These are phyloP conservation scores for Labia minor DNA, from an alignment of 2,888 invertebrate species.

Conservation along the genomic window DNA sequence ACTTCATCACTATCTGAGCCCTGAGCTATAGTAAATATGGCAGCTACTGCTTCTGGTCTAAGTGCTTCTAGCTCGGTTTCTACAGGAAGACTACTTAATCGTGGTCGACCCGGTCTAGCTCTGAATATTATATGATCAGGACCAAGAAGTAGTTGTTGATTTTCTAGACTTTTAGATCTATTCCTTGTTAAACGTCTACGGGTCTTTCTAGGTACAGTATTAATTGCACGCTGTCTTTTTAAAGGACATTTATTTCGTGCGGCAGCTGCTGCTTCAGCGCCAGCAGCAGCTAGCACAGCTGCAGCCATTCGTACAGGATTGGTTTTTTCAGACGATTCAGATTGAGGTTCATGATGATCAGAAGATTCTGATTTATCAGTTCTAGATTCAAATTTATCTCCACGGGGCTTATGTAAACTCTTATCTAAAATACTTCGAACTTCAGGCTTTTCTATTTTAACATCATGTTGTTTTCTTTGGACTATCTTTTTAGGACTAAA, in stretches of 20 bases:
- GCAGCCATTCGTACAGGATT: background rate
- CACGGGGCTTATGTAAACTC: background rate
- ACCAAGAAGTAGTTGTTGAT: background rate
- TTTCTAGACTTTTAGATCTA: background rate
- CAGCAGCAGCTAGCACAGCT: slow-evolving; percentile 1
- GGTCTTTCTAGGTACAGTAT: background rate
- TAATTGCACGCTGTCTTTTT: background rate
- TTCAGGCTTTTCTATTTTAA: slow-evolving; percentile 1
- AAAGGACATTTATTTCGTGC: background rate
- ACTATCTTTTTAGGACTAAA: background rate
- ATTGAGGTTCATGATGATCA: background rate
- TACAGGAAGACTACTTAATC: slow-evolving; percentile 5
- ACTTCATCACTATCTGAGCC: slow-evolving; percentile 4
- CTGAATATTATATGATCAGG: background rate
- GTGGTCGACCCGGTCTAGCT: background rate
- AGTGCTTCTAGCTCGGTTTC: background rate
- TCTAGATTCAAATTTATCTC: background rate
- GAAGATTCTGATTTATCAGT: background rate
- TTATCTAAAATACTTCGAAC: background rate
- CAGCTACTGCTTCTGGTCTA: background rate
- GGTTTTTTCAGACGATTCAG: background rate
- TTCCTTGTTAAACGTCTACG: background rate
- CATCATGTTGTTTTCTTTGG: background rate
- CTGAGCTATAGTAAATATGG: background rate
- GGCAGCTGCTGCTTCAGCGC: background rate